Conservation (phyloP, 2,888 invertebrate genomes). For the Dolichopus griseipennis region DNA sequence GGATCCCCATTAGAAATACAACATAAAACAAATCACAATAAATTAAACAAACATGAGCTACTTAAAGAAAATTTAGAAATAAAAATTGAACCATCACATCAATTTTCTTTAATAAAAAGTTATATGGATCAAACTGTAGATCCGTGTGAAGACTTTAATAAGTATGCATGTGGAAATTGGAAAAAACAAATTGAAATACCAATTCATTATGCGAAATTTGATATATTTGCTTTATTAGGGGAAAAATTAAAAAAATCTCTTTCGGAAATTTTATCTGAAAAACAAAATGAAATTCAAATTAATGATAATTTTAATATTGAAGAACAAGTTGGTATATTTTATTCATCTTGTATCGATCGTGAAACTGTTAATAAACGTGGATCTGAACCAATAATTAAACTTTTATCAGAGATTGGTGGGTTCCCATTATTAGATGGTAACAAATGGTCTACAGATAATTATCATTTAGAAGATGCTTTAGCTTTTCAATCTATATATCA, state of each 20-base stretch:
- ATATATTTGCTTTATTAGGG: constrained; percentile 19
- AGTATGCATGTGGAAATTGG: constrained; percentile 20
- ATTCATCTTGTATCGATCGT: constrained; percentile 19
- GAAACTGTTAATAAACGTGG: constrained; percentile 19
- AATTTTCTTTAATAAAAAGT: constrained; percentile 20
- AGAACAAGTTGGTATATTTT: constrained; percentile 20
- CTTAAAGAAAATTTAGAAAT: not conserved
- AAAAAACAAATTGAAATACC: constrained; percentile 20
- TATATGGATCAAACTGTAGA: constrained; percentile 20
- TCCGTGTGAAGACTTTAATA: constrained; percentile 23
- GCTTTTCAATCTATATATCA: constrained; percentile 18
- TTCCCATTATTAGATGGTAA: constrained; percentile 21
- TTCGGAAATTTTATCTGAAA: constrained; percentile 14
- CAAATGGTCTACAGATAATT: constrained; percentile 20
- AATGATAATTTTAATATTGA: constrained; percentile 19
- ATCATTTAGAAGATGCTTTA: constrained; percentile 20
- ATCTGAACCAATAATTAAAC: constrained; percentile 19
- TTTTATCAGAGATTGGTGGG: constrained; percentile 21
- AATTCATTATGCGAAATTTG: constrained; percentile 19
- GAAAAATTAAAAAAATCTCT: constrained; percentile 21
- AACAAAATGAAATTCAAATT: not conserved
- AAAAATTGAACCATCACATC: constrained; percentile 17
- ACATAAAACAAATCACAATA: too few relatives aligned
- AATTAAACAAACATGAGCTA: not conserved
- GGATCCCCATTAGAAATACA: too few relatives aligned